A percentile compares a stretch with the other conserved stretches of the same genome.
phyloP scores from a whole-genome alignment of 2,113 vertebrate genomes.

The Rhinoptilus africanus region DNA sequence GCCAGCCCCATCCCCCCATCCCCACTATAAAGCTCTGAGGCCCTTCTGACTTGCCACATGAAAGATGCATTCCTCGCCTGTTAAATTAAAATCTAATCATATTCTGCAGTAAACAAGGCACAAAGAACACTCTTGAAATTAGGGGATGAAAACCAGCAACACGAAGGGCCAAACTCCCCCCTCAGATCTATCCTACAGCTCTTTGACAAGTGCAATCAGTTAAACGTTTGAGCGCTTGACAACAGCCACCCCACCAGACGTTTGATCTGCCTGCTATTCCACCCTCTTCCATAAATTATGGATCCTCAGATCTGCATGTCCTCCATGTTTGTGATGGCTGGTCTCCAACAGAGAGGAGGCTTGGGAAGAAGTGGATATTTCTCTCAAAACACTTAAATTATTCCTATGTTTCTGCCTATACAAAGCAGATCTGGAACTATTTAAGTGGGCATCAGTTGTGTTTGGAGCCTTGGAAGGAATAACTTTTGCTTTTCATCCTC shows the following conservation, averaged over 20 bases:
- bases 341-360: slow-evolving; percentile 2
- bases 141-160: slow-evolving; percentile 32
- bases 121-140: slow-evolving; percentile 31
- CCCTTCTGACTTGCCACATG: slow-evolving; percentile 67
- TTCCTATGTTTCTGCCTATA: slow-evolving; percentile 9
- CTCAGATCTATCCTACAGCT: slow-evolving; percentile 13
- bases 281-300: slow-evolving; percentile 62
- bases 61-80: slow-evolving; percentile 60
- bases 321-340: slow-evolving; percentile 58
- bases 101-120: slow-evolving; percentile 62
- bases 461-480: slow-evolving; percentile 39
- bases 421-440: slow-evolving; percentile 42
- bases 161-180: slow-evolving; percentile 2
- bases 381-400: slow-evolving; percentile 30
- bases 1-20: slow-evolving; percentile 17
- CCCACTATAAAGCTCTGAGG: slow-evolving; percentile 51
- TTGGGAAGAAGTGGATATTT: slow-evolving; percentile 50
- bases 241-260: slow-evolving; percentile 44
- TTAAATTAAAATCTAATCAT: slow-evolving; percentile 69
- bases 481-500: slow-evolving; percentile 50
- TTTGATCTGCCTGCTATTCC: slow-evolving; percentile 63
- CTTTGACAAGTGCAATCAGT: slow-evolving; percentile 67
- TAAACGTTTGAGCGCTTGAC: slow-evolving; percentile 58
- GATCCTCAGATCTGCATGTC: slow-evolving; percentile 59
- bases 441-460: not conserved